Conservation (phyloP, 2,113 vertebrate species). For the Calonectris borealis region DNA sequence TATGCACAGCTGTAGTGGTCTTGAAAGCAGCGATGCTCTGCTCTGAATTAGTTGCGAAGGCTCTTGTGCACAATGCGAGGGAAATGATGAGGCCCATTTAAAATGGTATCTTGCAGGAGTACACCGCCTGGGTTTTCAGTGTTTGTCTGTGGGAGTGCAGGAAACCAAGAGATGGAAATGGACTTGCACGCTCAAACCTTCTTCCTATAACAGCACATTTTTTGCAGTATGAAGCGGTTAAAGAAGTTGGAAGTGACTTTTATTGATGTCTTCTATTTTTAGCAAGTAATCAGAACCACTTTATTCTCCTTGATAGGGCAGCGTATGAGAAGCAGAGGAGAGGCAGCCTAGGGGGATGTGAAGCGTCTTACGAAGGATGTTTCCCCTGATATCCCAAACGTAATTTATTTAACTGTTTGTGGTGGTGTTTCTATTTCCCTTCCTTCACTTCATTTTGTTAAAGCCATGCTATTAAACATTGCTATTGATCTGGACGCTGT, state of each 20-base stretch:
- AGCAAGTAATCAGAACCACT: conserved; percentile 28
- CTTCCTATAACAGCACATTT: not conserved
- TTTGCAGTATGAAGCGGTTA: not conserved
- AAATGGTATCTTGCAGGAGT: not conserved
- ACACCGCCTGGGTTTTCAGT: not conserved
- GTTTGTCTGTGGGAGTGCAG: not conserved
- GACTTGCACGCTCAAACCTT: not conserved
- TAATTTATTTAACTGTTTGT: not conserved
- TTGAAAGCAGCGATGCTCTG: not conserved
- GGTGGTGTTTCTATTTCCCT: not conserved
- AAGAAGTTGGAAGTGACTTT: conserved; percentile 4
- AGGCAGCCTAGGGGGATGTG: not conserved
- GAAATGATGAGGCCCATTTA: not conserved
- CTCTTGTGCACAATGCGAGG: not conserved
- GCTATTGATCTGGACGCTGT: not conserved
- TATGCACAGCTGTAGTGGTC: not conserved
- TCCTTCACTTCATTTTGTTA: not conserved
- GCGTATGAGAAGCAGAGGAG: not conserved
- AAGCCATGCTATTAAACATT: not conserved
- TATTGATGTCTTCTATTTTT: conserved; percentile 43
- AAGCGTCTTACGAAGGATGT: not conserved
- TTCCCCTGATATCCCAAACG: not conserved
- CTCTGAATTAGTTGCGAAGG: not conserved
- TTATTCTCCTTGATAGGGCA: conserved; percentile 5
- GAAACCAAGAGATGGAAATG: not conserved